Base-by-base conservation (phyloP, 2,888 invertebrate genomes). In the Rhyacophila evoluta region DNA sequence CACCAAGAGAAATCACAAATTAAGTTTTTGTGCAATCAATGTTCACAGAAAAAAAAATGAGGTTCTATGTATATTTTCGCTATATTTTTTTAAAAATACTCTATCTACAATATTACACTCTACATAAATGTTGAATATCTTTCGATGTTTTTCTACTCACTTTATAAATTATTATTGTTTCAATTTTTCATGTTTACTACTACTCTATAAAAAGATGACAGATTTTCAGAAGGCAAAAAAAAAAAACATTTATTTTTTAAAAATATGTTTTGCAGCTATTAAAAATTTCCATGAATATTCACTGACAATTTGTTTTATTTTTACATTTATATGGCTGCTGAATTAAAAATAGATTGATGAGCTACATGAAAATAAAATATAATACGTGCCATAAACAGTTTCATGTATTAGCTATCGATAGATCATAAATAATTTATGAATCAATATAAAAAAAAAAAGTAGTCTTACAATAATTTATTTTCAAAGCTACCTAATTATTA, bases 81-180 rank as follows among this genome's bases (percentile, higher is more conserved):
- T 55, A 55, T 55, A 19, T 19, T 55, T 55, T 55, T 55, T 19
- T n/a, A n/a, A n/a, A 55, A 55, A 55, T 0, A 55, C 10, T 55
- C 55, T 55, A 55, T 55, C 55, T 55, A 55, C 55, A 6, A 33
- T 25, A 19, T 55, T 25, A 55, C 19, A 55, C 10, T 8, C 55
- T 55, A 55, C 55, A 19, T 55, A 15, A n/a, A 55, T 55, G 19
- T 25, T 19, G 55, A 55, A 55, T 1, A 55, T 55, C n/a, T 33
- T 76, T 76, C 76, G 76, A 76, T 76, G 76, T 76, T 70, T 67
- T 39, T 69, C 76, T 76, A 76, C 71, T 71, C 71, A 71, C 41
- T 76, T 55, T 6, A 25, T 2, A 69, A 29, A 69, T 28, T 33
- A 69, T 28, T 33, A 69, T 69, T 69, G 69, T 29, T 12, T 28